Percentiles rank a stretch among this genome's conserved stretches.
Conservation (phyloP, 2,113 vertebrate genomes). For the Manacus vitellinus region DNA sequence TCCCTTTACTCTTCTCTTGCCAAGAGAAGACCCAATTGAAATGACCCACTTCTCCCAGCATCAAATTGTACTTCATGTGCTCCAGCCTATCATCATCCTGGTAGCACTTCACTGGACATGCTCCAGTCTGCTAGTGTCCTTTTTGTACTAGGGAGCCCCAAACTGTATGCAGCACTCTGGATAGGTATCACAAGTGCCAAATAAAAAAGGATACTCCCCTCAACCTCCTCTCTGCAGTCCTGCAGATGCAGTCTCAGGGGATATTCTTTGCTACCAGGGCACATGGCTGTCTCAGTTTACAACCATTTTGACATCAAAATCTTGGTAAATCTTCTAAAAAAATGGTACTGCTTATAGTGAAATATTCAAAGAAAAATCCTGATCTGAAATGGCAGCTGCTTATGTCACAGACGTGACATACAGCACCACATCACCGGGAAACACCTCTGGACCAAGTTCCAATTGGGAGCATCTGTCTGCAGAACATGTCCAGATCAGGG, state of each 20-base stretch:
- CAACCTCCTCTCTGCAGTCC: neutral
- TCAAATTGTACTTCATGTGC: neutral
- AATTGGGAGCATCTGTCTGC: neutral
- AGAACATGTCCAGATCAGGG: fast-evolving
- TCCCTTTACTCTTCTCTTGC: neutral
- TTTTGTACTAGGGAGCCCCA: neutral
- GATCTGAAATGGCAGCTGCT: neutral
- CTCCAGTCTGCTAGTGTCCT: neutral
- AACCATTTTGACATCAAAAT: neutral
- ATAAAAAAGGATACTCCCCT: neutral
- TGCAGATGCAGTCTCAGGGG: neutral
- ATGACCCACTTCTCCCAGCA: neutral
- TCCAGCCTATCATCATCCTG: neutral
- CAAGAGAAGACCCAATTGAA: neutral
- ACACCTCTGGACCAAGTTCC: neutral
- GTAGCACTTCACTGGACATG: neutral
- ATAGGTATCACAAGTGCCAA: neutral
- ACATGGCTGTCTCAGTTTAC: neutral
- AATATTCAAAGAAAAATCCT: neutral
- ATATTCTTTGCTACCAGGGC: neutral
- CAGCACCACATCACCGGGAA: neutral
- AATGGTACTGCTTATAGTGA: neutral
- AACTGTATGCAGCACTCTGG: neutral
- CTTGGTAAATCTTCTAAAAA: neutral
- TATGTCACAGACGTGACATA: neutral